Percentiles rank a stretch among this genome's conserved stretches.
phyloP scores from a whole-genome alignment of 1,140 invertebrate genomes.

The Phocides pigmalion region DNA sequence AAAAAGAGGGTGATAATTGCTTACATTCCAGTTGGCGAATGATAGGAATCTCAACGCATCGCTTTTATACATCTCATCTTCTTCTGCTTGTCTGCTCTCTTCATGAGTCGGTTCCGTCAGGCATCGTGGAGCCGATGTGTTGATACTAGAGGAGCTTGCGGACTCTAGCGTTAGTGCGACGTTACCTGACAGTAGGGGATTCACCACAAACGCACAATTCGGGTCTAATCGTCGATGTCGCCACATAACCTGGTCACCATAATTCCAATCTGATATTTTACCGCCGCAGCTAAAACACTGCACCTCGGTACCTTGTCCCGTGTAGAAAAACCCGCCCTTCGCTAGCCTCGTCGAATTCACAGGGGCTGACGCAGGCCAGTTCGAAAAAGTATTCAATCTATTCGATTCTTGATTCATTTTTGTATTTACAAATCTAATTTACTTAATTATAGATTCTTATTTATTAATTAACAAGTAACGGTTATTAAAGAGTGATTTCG shows the following conservation, averaged over 20 bases:
- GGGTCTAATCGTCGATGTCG: conserved; percentile 87
- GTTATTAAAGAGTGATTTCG: background rate
- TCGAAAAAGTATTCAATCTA: conserved; percentile 87
- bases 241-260: conserved; percentile 88
- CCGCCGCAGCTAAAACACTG: conserved; percentile 90
- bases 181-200: conserved; percentile 87
- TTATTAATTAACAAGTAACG: background rate
- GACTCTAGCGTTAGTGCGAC: conserved; percentile 72
- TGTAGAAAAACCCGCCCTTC: conserved; percentile 93
- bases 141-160: conserved; percentile 6
- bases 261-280: conserved; percentile 90
- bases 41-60: conserved; percentile 84
- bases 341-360: conserved; percentile 88
- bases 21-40: conserved; percentile 87
- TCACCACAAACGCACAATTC: conserved; percentile 88
- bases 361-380: conserved; percentile 88
- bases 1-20: conserved; percentile 44
- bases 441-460: conserved; percentile 4
- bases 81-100: conserved; percentile 47
- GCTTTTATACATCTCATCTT: conserved; percentile 80
- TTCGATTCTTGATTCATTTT: conserved; percentile 88
- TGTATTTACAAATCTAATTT: conserved; percentile 30
- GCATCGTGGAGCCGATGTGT: background rate
- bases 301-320: conserved; percentile 87
- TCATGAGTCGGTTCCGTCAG: conserved; percentile 16